phyloP scores from a whole-genome alignment of 92 coral and sea anemone species.

The Palythoa caribaeorum region DNA sequence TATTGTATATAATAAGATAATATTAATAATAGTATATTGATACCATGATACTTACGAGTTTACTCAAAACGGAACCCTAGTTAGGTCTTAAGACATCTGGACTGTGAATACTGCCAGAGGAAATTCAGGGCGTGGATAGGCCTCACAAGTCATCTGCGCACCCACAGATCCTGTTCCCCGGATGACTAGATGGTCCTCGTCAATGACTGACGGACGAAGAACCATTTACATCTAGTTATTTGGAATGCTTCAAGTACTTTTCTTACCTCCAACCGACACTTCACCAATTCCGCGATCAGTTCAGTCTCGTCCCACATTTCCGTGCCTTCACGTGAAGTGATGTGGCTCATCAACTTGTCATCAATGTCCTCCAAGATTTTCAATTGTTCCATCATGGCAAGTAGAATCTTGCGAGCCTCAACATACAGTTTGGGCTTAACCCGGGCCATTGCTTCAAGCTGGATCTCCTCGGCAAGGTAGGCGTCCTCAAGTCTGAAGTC shows the following conservation, averaged over 20 bases:
- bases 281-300: conserved; percentile 92
- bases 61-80: too few relatives aligned
- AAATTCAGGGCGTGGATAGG: too few relatives aligned
- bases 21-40: too few relatives aligned
- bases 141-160: too few relatives aligned
- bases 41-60: too few relatives aligned
- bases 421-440: conserved; percentile 89
- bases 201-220: too few relatives aligned
- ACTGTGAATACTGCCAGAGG: too few relatives aligned
- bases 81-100: too few relatives aligned
- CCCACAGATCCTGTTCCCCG: too few relatives aligned
- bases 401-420: conserved; percentile 83
- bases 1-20: too few relatives aligned
- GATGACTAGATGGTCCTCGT: too few relatives aligned
- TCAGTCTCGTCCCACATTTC: conserved; percentile 98
- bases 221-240: neutral
- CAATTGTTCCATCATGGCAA: conserved; percentile 84
- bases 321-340: conserved; percentile 86
- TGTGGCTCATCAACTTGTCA: conserved; percentile 79
- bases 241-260: neutral
- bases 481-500: conserved; percentile 89
- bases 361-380: conserved; percentile 89
- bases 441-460: conserved; percentile 87
- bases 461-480: conserved; percentile 91
- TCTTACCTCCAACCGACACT: conserved; percentile 88